phyloP scores from a whole-genome alignment of 1,140 invertebrate species.

The Drosophila fuyamai region DNA sequence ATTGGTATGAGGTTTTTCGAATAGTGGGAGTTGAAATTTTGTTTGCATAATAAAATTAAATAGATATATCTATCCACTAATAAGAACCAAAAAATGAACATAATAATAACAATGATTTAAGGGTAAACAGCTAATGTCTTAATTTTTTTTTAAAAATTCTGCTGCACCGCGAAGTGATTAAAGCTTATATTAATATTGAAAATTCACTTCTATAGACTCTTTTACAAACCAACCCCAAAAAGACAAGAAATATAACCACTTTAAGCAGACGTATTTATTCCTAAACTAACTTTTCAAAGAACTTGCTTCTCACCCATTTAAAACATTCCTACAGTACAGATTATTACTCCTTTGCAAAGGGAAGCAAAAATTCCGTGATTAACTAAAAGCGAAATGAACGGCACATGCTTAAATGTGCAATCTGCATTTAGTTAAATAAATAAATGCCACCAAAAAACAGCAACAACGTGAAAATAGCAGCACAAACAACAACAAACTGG shows the following conservation, averaged over 20 bases:
- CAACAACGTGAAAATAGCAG: slow-evolving; percentile 33
- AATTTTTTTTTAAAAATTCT: no score
- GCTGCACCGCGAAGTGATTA: no score
- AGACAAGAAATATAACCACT: no score
- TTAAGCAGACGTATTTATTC: no score
- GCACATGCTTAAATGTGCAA: slow-evolving; percentile 52
- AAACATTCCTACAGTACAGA: neutral
- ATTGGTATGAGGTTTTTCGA: neutral
- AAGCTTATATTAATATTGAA: no score
- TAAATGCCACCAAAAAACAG: slow-evolving; percentile 37
- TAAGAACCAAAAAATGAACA: no score
- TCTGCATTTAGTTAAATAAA: slow-evolving; percentile 65
- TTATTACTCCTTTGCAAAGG: slow-evolving; percentile 10
- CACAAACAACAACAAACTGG: slow-evolving; percentile 49
- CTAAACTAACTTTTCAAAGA: neutral
- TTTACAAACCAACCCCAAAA: no score
- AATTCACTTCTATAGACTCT: no score
- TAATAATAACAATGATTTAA: no score
- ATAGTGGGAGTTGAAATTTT: neutral
- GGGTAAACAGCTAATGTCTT: no score
- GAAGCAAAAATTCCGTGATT: slow-evolving; percentile 20
- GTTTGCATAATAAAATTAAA: no score
- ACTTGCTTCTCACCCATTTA: slow-evolving; percentile 15
- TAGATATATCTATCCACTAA: no score
- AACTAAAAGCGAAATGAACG: slow-evolving; percentile 40